Evolutionary conservation across 2,797 vertebrate genomes (phyloP), one percentile per base, ranked within the genome.

Genomic region (Leptatherina wallacei): DNA sequence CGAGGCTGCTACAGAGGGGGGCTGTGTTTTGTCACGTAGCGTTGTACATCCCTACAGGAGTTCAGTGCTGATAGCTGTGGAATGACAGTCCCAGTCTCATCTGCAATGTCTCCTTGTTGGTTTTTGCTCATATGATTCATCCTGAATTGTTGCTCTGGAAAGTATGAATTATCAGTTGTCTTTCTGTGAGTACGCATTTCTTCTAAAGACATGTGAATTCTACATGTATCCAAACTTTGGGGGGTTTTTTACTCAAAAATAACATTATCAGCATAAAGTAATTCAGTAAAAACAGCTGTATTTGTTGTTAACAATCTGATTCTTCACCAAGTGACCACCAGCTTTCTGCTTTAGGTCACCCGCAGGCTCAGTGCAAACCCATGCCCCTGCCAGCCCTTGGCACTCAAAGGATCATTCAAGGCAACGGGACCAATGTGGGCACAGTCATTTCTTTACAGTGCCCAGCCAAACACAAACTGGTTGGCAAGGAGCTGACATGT

Each of bases 391-490:
- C 96, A 6, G 87, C 69, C 1, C 74, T 94, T 0, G 96, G 96
- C 64, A 95, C 91, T 0, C 91, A 95, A 18, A 94, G 85, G 70
- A 77, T 97, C 71, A 61, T 96, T 51, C 92, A 90, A 0, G 97
- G 97, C 14, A 95, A 97, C 0, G 97, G 98, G 73, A 95, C 95
- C 0, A 92, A 89, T 0, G 78, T 97, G 78, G 97, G 97, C 32
- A 96, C 96, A 0, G 92, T 96, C 60, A 90, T 98, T 24, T 81
- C 86, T 0, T 95, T 98, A 86, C 94, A 92, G 84, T 98, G 97
- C 75, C 94, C 96, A 0, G 82, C 83, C 0, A 94, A 91, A 72
- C 94, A 97, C 88, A 95, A 89, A 70, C 89, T 96, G 83, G 66
- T 96, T 1, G 96, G 96, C 10, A 82, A 91, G 0, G 87, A 88